Evolutionary conservation across 2,888 invertebrate species (phyloP).

Genomic region (Eristalinus aeneus): DNA sequence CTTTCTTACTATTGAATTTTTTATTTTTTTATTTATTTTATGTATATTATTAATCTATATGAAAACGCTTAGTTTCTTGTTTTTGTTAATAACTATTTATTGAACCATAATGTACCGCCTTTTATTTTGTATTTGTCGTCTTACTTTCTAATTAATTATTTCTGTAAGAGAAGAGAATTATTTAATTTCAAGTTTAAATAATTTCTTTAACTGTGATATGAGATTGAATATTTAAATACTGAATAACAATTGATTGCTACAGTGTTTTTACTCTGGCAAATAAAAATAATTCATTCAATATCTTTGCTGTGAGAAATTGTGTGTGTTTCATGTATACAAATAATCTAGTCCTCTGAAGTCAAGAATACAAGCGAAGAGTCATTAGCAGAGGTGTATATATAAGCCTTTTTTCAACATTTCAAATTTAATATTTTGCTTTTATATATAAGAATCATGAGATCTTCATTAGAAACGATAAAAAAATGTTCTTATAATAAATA

Average conservation of each 20-base stretch:
- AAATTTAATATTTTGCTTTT: conserved; percentile 61
- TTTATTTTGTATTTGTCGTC: conserved; percentile 44
- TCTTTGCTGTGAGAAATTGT: conserved; percentile 18
- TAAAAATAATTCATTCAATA: neutral
- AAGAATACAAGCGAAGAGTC: conserved; percentile 19
- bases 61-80: conserved; percentile 55
- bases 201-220: conserved; percentile 58
- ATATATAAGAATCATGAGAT: conserved; percentile 52
- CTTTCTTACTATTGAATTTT: conserved; percentile 41
- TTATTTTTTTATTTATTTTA: no score
- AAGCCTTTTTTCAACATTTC: no score
- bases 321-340: conserved; percentile 38
- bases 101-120: conserved; percentile 3
- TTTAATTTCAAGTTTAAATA: conserved; percentile 7
- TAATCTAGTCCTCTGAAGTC: conserved; percentile 23
- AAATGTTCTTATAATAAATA: no score
- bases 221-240: conserved; percentile 50
- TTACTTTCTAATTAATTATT: conserved; percentile 42
- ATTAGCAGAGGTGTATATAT: conserved; percentile 27
- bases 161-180: neutral
- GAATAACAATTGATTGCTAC: conserved; percentile 59
- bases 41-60: conserved; percentile 65
- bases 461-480: conserved; percentile 27
- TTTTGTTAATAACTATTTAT: neutral
- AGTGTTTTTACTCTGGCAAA: conserved; percentile 40